Conservation (phyloP, 2,888 invertebrate genomes). For the Thelaira solivaga region DNA sequence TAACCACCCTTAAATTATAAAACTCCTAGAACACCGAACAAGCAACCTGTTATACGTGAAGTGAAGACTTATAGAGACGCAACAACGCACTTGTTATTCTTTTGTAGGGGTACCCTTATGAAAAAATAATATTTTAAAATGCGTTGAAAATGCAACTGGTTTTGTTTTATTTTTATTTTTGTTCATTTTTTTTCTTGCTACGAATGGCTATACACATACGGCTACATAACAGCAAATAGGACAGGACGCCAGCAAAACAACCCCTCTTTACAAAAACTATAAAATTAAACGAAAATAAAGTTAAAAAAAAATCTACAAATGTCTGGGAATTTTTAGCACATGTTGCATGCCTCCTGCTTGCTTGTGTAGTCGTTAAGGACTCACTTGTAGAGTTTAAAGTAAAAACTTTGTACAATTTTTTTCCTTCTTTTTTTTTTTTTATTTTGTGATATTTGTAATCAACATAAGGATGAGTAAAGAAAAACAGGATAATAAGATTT, state of each 20-base stretch:
- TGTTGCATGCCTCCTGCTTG: constrained; percentile 39
- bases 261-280: constrained; percentile 29
- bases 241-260: constrained; percentile 30
- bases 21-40: constrained; percentile 31
- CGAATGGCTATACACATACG: too few species aligned
- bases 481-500: constrained; percentile 61
- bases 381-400: constrained; percentile 21
- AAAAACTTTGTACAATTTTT: background rate
- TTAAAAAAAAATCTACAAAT: constrained; percentile 50
- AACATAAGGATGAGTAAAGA: constrained; percentile 49
- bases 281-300: constrained; percentile 10
- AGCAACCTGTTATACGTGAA: constrained; percentile 50
- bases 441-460: too few species aligned
- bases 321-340: constrained; percentile 59
- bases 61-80: too few species aligned
- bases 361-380: constrained; percentile 7
- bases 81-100: constrained; percentile 55
- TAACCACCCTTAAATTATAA: constrained; percentile 38
- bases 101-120: constrained; percentile 19
- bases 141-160: constrained; percentile 54
- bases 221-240: constrained; percentile 3
- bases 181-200: background rate
- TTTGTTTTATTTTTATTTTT: background rate
- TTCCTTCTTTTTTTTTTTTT: background rate
- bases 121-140: constrained; percentile 9